A percentile compares a stretch with the other conserved stretches of the same genome.
phyloP scores from a whole-genome alignment of 2,113 vertebrate species.

The Dasyornis broadbenti region DNA sequence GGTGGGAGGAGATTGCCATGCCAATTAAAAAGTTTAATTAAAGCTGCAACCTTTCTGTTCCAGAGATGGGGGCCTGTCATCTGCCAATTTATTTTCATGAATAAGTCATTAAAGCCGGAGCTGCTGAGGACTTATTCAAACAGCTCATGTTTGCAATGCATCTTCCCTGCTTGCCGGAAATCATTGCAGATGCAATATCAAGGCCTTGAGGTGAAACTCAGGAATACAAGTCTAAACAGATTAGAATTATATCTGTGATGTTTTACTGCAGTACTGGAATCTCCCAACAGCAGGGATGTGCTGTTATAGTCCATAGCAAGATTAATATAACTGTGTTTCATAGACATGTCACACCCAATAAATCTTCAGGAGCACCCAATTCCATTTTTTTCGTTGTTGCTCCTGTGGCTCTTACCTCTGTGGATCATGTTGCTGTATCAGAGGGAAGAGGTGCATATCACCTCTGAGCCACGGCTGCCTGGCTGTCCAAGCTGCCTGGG shows the following conservation, averaged over 20 bases:
- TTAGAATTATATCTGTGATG: neutral
- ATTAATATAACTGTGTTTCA: neutral
- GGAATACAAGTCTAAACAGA: neutral
- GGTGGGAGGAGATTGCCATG: neutral
- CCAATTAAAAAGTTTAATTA: constrained; percentile 54
- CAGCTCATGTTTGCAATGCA: neutral
- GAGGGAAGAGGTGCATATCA: neutral
- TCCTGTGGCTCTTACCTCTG: neutral
- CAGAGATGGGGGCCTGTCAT: neutral
- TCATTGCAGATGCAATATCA: neutral
- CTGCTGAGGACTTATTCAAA: neutral
- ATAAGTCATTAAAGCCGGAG: constrained; percentile 13
- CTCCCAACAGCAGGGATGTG: neutral
- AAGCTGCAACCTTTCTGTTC: constrained; percentile 29
- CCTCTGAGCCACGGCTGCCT: neutral
- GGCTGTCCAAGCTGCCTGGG: neutral
- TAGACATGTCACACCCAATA: neutral
- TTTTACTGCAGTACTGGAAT: neutral
- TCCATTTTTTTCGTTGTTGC: neutral
- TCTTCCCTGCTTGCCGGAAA: neutral
- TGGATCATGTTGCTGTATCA: neutral
- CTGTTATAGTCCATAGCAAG: neutral
- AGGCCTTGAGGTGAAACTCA: neutral
- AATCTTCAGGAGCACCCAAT: neutral
- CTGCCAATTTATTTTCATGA: constrained; percentile 27